Evolutionary conservation across 1,140 invertebrate genomes (phyloP).

Genomic region (Drosophila truncata): DNA sequence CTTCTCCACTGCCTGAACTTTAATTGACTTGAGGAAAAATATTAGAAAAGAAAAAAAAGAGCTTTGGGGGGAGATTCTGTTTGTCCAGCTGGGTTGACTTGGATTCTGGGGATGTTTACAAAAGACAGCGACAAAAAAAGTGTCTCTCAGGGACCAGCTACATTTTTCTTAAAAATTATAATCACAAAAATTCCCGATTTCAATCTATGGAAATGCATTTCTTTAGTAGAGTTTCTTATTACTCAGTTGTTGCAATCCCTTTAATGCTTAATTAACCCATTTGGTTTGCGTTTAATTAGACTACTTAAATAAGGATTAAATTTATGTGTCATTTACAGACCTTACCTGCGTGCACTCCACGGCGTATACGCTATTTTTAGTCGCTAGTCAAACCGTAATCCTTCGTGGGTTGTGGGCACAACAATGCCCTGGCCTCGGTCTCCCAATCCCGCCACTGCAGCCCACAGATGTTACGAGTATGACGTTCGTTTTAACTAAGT

Average conservation of each 20-base stretch:
- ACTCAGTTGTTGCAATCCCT: not conserved
- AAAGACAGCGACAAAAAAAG: not conserved
- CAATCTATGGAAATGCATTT: not conserved
- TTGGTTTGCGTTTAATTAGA: not conserved
- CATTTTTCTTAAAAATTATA: not conserved
- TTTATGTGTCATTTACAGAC: too few species aligned
- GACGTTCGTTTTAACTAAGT: constrained; percentile 65
- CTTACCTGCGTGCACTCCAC: not conserved
- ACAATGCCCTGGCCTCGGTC: not conserved
- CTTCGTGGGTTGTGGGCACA: constrained; percentile 15
- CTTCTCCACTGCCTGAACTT: constrained; percentile 2
- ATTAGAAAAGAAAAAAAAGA: constrained; percentile 26
- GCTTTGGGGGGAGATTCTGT: constrained; percentile 1
- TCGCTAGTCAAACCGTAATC: constrained; percentile 26
- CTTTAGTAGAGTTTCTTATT: not conserved
- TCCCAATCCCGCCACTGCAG: not conserved
- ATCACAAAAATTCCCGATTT: too few species aligned
- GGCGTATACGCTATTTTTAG: constrained; percentile 5
- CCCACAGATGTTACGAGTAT: constrained; percentile 44
- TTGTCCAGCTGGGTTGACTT: constrained; percentile 32
- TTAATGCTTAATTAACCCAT: too few species aligned
- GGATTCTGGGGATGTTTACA: not conserved
- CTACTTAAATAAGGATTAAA: not conserved
- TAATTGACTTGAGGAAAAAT: constrained; percentile 48
- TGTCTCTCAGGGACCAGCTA: not conserved